phyloP scores from a whole-genome alignment of 2,888 invertebrate genomes.

The Orthosia cruda region DNA sequence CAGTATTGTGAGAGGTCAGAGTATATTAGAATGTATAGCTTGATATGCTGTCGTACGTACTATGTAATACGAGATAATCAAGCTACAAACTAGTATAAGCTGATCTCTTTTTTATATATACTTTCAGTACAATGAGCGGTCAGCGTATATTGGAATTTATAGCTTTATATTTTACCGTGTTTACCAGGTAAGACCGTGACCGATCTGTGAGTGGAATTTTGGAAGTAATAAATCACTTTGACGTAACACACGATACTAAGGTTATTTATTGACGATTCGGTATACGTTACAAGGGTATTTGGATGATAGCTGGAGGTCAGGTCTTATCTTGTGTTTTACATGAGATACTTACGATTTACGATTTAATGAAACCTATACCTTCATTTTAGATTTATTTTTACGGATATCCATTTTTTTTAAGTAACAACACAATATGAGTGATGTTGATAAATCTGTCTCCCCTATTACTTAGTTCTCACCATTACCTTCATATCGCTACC shows the following conservation, averaged over 20 bases:
- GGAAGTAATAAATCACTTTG: slow-evolving; percentile 80
- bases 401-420: no score
- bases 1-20: neutral
- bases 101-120: neutral
- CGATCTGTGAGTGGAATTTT: slow-evolving; percentile 74
- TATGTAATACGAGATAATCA: neutral
- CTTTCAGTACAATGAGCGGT: neutral
- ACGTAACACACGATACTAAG: slow-evolving; percentile 64
- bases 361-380: neutral
- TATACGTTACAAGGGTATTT: slow-evolving; percentile 32
- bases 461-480: neutral
- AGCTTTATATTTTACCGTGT: neutral
- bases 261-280: slow-evolving; percentile 55
- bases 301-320: slow-evolving; percentile 9
- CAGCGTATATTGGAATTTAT: neutral
- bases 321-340: slow-evolving; percentile 13
- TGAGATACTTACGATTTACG: neutral
- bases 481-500: neutral
- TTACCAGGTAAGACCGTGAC: slow-evolving; percentile 65
- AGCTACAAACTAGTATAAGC: neutral
- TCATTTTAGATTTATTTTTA: no score
- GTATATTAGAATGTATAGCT: neutral
- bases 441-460: neutral
- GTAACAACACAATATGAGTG: no score
- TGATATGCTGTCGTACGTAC: neutral